These are phyloP conservation scores for Cosmopolites sordidus DNA, from an alignment of 2,888 invertebrate genomes.

Conservation along the genomic window DNA sequence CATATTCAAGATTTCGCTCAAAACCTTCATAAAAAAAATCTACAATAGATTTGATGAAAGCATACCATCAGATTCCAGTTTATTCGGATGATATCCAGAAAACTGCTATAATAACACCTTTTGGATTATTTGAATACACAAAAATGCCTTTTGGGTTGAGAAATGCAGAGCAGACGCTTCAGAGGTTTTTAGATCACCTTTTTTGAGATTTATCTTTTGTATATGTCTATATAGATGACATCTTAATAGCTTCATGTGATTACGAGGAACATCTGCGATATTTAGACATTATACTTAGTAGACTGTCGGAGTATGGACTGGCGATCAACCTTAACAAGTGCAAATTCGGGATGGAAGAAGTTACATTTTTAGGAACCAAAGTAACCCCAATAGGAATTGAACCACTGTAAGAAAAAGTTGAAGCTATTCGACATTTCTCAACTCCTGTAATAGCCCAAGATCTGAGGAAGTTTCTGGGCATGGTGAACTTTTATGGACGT, in stretches of 20 bases:
- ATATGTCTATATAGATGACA: slow-evolving; percentile 33
- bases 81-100: slow-evolving; percentile 30
- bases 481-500: slow-evolving; percentile 26
- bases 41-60: slow-evolving; percentile 24
- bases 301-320: slow-evolving; percentile 30
- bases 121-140: slow-evolving; percentile 36
- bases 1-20: slow-evolving; percentile 40
- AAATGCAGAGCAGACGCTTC: slow-evolving; percentile 45
- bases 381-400: slow-evolving; percentile 33
- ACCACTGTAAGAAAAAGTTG: slow-evolving; percentile 37
- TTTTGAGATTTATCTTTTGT: slow-evolving; percentile 5
- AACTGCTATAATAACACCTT: slow-evolving; percentile 33
- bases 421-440: slow-evolving; percentile 33
- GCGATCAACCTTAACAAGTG: slow-evolving; percentile 41
- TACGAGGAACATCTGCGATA: slow-evolving; percentile 29
- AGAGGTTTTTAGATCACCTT: slow-evolving; percentile 41
- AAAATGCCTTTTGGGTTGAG: slow-evolving; percentile 41
- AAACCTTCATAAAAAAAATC: slow-evolving; percentile 30
- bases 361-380: slow-evolving; percentile 34
- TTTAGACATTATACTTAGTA: slow-evolving; percentile 28
- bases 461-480: slow-evolving; percentile 24
- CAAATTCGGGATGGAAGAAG: slow-evolving; percentile 27
- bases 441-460: slow-evolving; percentile 15
- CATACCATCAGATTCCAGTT: slow-evolving; percentile 31
- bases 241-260: slow-evolving; percentile 31